These are phyloP conservation scores for Dione vanillae DNA, from an alignment of 2,888 invertebrate genomes.

Conservation along the genomic window DNA sequence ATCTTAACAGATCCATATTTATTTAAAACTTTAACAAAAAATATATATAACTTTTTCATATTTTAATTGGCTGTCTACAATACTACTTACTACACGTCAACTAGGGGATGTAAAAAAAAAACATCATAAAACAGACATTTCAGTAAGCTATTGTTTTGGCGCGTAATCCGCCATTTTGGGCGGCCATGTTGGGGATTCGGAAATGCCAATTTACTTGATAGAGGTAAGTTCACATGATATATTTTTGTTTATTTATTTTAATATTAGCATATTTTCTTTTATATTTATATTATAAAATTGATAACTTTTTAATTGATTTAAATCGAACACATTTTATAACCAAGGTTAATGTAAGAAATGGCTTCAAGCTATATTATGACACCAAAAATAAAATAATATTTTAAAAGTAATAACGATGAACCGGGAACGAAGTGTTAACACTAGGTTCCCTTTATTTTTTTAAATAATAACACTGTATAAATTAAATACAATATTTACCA, in stretches of 20 bases:
- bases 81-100: constrained; percentile 13
- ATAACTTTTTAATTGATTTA: no score
- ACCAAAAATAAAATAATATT: no score
- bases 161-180: constrained; percentile 46
- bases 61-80: constrained; percentile 15
- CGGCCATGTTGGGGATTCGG: constrained; percentile 40
- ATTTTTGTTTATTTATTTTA: not conserved
- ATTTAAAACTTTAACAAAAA: not conserved
- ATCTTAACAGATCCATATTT: no score
- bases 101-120: constrained; percentile 13
- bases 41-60: not conserved
- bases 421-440: no score
- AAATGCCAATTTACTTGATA: constrained; percentile 46
- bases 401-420: no score
- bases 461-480: no score
- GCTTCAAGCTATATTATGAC: no score
- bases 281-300: not conserved
- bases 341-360: no score
- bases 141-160: constrained; percentile 41
- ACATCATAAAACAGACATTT: constrained; percentile 38
- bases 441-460: no score
- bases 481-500: no score
- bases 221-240: constrained; percentile 32
- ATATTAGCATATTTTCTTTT: no score
- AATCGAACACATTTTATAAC: no score